Percentiles rank a stretch among this genome's conserved stretches.
phyloP scores from a whole-genome alignment of 2,113 vertebrate species.

The Tringa solitaria region DNA sequence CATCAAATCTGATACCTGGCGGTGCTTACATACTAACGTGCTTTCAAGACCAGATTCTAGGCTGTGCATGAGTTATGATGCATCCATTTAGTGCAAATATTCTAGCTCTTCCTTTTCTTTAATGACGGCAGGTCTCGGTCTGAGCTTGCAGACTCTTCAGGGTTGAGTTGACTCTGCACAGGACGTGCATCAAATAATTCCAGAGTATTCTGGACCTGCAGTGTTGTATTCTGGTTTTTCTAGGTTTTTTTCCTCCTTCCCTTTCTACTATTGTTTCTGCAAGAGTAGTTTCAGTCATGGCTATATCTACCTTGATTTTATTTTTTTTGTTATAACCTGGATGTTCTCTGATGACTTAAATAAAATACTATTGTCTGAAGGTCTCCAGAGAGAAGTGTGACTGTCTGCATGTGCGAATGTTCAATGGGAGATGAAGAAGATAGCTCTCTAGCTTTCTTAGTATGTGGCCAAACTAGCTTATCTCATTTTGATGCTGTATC shows the following conservation, averaged over 20 bases:
- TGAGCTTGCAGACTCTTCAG: background rate
- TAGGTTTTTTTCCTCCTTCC: background rate
- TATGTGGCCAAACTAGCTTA: background rate
- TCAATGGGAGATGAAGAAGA: background rate
- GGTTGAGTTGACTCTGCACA: background rate
- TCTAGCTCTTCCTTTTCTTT: background rate
- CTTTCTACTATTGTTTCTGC: background rate
- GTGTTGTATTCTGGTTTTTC: background rate
- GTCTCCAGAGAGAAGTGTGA: background rate
- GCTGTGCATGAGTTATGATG: background rate
- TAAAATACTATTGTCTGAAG: background rate
- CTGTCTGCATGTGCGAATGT: background rate
- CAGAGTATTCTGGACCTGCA: background rate
- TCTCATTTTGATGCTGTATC: background rate
- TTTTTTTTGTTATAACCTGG: background rate
- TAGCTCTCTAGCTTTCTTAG: background rate
- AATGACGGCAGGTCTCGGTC: background rate
- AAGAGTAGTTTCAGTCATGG: background rate
- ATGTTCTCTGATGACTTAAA: background rate
- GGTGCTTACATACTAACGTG: background rate
- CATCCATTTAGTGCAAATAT: background rate
- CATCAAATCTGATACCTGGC: background rate
- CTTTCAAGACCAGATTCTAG: background rate
- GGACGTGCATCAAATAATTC: background rate
- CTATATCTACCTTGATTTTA: background rate